A percentile compares a stretch with the other conserved stretches of the same genome.
These are phyloP conservation scores for Eupithecia subumbrata DNA, from an alignment of 2,888 invertebrate genomes.

Conservation along the genomic window DNA sequence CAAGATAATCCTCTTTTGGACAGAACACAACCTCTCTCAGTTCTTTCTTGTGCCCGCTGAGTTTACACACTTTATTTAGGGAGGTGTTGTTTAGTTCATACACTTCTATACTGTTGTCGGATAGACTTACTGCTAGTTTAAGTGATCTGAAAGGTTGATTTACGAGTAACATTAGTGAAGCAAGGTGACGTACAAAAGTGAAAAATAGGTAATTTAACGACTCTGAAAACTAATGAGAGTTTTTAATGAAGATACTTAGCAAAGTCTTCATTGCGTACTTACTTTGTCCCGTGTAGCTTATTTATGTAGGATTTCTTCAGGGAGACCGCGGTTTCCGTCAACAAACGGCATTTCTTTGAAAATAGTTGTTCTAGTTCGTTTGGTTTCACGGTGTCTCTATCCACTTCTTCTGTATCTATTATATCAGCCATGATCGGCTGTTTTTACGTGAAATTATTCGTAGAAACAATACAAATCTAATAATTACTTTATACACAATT, in stretches of 20 bases:
- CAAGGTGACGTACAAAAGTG: not conserved
- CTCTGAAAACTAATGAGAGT: not conserved
- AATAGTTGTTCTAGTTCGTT: slow-evolving; percentile 65
- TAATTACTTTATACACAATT: no score
- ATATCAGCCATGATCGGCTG: slow-evolving; percentile 67
- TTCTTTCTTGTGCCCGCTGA: slow-evolving; percentile 74
- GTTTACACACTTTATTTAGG: slow-evolving; percentile 64
- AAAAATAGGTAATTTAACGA: not conserved
- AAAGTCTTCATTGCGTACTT: slow-evolving; percentile 49
- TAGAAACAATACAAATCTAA: not conserved
- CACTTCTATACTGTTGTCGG: slow-evolving; percentile 71
- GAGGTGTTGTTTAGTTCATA: slow-evolving; percentile 66
- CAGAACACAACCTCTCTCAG: slow-evolving; percentile 85
- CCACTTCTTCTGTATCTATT: slow-evolving; percentile 69
- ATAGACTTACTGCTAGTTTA: slow-evolving; percentile 66
- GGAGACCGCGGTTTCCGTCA: slow-evolving; percentile 81
- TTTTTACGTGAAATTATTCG: not conserved
- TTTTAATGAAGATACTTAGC: not conserved
- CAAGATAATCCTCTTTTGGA: slow-evolving; percentile 80
- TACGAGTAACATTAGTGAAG: not conserved
- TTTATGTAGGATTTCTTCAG: slow-evolving; percentile 85
- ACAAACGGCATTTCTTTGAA: slow-evolving; percentile 62
- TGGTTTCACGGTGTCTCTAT: slow-evolving; percentile 65
- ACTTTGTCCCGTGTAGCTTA: slow-evolving; percentile 84
- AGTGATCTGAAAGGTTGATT: slow-evolving; percentile 59